These are phyloP conservation scores for Brachionichthys hirsutus DNA, from an alignment of 2,113 vertebrate genomes.

Conservation along the genomic window DNA sequence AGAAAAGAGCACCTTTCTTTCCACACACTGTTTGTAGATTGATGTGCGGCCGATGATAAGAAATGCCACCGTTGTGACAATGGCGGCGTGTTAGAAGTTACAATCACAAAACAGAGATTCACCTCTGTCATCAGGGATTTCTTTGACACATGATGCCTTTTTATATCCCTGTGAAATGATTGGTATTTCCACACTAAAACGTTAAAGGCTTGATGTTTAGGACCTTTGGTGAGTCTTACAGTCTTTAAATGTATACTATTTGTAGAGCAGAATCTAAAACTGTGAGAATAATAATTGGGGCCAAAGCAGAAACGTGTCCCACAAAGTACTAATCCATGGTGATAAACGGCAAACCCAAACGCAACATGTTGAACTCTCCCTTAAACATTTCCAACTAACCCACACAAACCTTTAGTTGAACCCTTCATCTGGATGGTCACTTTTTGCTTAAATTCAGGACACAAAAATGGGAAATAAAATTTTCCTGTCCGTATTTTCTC, in stretches of 20 bases:
- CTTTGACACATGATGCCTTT: background rate
- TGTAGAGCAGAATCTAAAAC: slow-evolving; percentile 8
- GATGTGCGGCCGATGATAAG: slow-evolving; percentile 68
- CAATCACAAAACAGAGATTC: slow-evolving; percentile 20
- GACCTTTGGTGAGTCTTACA: slow-evolving; percentile 4
- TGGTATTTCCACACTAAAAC: background rate
- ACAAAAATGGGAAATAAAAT: slow-evolving; percentile 68
- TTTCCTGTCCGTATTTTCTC: slow-evolving; percentile 32
- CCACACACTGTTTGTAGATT: slow-evolving; percentile 82
- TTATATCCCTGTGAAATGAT: slow-evolving; percentile 10
- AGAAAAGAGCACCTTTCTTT: slow-evolving; percentile 87
- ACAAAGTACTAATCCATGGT: background rate
- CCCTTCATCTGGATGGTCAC: background rate
- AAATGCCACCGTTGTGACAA: slow-evolving; percentile 83
- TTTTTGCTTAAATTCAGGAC: slow-evolving; percentile 71
- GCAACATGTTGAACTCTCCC: slow-evolving; percentile 2
- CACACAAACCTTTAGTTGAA: background rate
- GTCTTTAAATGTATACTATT: slow-evolving; percentile 13
- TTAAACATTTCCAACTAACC: slow-evolving; percentile 20
- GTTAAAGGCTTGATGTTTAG: slow-evolving; percentile 4
- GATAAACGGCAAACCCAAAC: slow-evolving; percentile 26
- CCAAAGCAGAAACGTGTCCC: background rate
- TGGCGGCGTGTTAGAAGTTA: slow-evolving; percentile 59
- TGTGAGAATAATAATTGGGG: slow-evolving; percentile 6
- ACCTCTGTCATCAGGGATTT: slow-evolving; percentile 11